A percentile compares a stretch with the other conserved stretches of the same genome.
Evolutionary conservation across 2,797 vertebrate species (phyloP).

Genomic region (Petrocephalus sullivani): DNA sequence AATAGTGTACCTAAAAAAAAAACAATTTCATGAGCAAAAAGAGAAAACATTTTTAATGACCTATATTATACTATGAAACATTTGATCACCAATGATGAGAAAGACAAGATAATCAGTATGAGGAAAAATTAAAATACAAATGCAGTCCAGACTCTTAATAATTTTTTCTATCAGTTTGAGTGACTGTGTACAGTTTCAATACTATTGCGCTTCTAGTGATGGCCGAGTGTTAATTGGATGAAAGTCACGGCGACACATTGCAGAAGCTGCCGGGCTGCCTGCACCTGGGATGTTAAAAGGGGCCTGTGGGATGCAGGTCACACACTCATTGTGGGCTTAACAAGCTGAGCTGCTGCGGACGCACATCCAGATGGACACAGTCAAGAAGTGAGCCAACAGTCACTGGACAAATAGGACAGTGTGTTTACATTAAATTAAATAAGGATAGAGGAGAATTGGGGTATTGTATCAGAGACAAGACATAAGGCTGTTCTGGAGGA

Average conservation of each 20-base stretch:
- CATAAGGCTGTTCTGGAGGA: neutral
- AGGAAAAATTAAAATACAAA: neutral
- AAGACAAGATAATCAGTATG: neutral
- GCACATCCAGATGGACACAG: neutral
- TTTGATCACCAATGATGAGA: neutral
- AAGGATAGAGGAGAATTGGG: neutral
- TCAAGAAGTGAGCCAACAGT: neutral
- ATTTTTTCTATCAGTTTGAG: conserved; percentile 4
- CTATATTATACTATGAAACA: neutral
- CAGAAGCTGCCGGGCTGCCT: neutral
- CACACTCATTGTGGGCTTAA: neutral
- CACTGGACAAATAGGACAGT: neutral
- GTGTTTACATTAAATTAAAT: conserved; percentile 2
- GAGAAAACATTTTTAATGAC: neutral
- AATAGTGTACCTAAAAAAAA: neutral
- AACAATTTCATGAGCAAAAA: neutral
- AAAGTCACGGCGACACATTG: neutral
- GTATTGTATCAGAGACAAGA: neutral
- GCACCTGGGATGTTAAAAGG: neutral
- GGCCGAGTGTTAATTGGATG: neutral
- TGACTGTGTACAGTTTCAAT: neutral
- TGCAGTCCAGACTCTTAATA: neutral
- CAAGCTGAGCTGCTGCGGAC: neutral
- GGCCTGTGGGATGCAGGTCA: neutral
- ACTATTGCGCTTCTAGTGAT: neutral